phyloP scores from a whole-genome alignment of 2,113 vertebrate species.

The Hemicordylus capensis region DNA sequence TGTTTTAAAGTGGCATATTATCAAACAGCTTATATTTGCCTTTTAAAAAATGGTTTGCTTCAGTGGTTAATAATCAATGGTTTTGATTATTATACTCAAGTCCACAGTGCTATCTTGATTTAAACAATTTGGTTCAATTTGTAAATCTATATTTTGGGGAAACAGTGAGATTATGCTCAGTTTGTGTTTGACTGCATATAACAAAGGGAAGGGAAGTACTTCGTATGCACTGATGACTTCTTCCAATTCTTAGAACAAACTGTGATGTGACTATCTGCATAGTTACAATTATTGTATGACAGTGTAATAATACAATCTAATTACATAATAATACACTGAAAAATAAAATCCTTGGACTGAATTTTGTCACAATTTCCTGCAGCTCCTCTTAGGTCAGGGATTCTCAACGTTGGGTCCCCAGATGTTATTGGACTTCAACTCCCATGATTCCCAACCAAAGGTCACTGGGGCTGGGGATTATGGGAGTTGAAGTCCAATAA shows the following conservation, averaged over 20 bases:
- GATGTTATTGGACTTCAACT: too few species aligned
- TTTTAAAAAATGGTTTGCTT: neutral
- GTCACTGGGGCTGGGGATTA: too few species aligned
- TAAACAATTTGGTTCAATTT: constrained; percentile 25
- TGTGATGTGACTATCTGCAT: constrained; percentile 20
- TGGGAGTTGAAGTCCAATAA: too few species aligned
- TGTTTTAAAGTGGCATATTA: neutral
- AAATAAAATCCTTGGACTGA: constrained; percentile 58
- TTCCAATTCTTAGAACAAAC: constrained; percentile 34
- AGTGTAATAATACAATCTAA: neutral
- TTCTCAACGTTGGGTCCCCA: too few species aligned
- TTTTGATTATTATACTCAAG: neutral
- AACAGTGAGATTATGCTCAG: constrained; percentile 13
- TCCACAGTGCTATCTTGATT: neutral
- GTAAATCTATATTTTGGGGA: constrained; percentile 41
- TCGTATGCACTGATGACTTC: constrained; percentile 13
- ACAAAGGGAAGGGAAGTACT: constrained; percentile 19
- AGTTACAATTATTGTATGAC: neutral
- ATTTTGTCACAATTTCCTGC: constrained; percentile 50
- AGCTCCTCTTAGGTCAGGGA: neutral
- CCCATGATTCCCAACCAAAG: too few species aligned
- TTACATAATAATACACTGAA: constrained; percentile 56
- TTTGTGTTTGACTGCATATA: constrained; percentile 19
- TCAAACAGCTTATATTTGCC: neutral
- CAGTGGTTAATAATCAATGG: too few species aligned